phyloP scores from a whole-genome alignment of 2,888 invertebrate species.

The Macropis europaea region DNA sequence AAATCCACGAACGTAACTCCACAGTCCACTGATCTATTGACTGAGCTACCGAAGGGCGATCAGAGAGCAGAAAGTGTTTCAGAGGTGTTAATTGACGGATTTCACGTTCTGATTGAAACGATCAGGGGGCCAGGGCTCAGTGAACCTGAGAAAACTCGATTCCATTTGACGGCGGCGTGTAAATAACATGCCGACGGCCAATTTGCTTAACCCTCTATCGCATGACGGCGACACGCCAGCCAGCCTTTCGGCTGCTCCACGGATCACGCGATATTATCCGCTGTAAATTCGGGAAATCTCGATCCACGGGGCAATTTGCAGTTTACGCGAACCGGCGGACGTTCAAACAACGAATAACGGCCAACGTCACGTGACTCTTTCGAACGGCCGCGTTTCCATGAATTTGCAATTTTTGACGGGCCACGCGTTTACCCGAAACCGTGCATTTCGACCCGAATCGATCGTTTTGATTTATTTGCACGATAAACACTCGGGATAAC shows the following conservation, averaged over 20 bases:
- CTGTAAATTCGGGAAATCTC: conserved; percentile 11
- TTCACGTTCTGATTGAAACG: not conserved
- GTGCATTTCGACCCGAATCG: too few species aligned
- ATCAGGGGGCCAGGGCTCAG: not conserved
- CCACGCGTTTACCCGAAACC: too few species aligned
- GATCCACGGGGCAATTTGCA: not conserved
- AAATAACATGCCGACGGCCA: not conserved
- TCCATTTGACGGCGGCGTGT: not conserved
- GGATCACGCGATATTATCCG: conserved; percentile 38
- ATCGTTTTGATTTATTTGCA: too few species aligned
- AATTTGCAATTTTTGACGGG: too few species aligned
- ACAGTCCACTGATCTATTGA: too few species aligned
- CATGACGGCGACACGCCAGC: conserved; percentile 17
- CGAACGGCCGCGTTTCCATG: too few species aligned
- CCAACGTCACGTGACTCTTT: too few species aligned
- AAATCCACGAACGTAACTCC: too few species aligned
- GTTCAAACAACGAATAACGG: too few species aligned
- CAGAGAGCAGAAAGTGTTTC: not conserved
- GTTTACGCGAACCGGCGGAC: conserved; percentile 12
- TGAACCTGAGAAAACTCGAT: not conserved
- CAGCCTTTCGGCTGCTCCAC: conserved; percentile 3
- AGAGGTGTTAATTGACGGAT: not conserved
- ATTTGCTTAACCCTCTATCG: conserved; percentile 22
- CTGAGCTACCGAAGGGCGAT: too few species aligned
- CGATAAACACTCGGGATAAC: too few species aligned